Percentiles rank a stretch among this genome's conserved stretches.
Conservation (phyloP, 1,140 invertebrate species). For the Anthonomus grandis region DNA sequence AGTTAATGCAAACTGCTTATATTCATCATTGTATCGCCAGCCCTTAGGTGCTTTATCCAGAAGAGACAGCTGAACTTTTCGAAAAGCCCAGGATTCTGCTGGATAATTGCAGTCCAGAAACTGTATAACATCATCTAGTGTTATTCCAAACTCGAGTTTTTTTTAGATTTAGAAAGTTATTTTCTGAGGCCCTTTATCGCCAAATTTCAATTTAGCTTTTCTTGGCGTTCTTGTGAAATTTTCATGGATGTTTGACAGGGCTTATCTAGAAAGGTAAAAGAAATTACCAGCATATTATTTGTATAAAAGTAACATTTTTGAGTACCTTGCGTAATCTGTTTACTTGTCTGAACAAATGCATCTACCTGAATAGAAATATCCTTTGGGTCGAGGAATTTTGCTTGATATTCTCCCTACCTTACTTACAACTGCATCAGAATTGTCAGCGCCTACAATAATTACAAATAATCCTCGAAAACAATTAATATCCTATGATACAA, state of each 20-base stretch:
- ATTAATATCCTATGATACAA: too few relatives aligned
- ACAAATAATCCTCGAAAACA: background rate
- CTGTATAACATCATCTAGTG: background rate
- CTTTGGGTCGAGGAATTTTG: background rate
- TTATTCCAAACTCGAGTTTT: constrained; percentile 4
- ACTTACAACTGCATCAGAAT: background rate
- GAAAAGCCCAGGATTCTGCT: background rate
- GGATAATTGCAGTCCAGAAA: constrained; percentile 5
- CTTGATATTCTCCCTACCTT: background rate
- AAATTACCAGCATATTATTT: background rate
- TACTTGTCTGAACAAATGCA: too few relatives aligned
- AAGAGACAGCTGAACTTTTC: background rate
- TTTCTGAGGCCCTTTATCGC: background rate
- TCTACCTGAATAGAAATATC: too few relatives aligned
- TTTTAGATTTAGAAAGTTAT: background rate
- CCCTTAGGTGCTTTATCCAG: constrained; percentile 6
- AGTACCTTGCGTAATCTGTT: background rate
- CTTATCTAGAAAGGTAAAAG: background rate
- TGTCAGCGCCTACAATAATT: background rate
- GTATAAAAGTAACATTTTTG: background rate
- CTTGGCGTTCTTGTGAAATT: too few relatives aligned
- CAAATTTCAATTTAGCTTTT: background rate
- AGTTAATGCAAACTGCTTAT: constrained; percentile 7
- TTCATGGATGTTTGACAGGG: background rate
- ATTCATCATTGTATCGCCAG: constrained; percentile 6